These are phyloP conservation scores for Apomyelois bistriatella DNA, from an alignment of 2,888 invertebrate species.

Conservation along the genomic window DNA sequence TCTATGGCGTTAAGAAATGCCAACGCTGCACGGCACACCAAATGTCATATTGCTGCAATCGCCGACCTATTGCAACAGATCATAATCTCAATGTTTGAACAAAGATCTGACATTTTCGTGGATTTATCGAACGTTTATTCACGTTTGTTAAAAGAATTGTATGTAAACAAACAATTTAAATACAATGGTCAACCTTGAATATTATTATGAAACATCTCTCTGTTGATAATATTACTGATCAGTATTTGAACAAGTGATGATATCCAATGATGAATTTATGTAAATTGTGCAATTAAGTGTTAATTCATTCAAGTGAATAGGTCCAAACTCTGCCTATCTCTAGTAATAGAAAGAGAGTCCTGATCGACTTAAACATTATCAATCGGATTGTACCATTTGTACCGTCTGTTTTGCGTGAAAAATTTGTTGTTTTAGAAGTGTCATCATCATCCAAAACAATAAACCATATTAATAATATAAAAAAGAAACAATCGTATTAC, in stretches of 20 bases:
- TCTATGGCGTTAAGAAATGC: background rate
- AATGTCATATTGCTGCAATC: conserved; percentile 16
- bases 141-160: background rate
- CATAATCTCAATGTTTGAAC: conserved; percentile 14
- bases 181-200: background rate
- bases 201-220: background rate
- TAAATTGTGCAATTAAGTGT: no score
- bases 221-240: background rate
- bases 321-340: no score
- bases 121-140: conserved; percentile 1
- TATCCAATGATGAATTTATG: no score
- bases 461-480: no score
- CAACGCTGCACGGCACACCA: conserved; percentile 12
- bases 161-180: background rate
- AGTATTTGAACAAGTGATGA: conserved; percentile 1
- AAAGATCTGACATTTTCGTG: conserved; percentile 17
- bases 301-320: no score
- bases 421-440: no score
- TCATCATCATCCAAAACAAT: no score
- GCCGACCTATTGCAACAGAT: conserved; percentile 21
- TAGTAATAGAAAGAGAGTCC: no score
- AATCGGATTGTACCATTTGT: no score
- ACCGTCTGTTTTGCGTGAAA: no score
- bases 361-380: no score
- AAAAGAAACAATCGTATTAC: background rate